phyloP scores from a whole-genome alignment of 2,888 invertebrate genomes.

The Caenorhabditis sp. region DNA sequence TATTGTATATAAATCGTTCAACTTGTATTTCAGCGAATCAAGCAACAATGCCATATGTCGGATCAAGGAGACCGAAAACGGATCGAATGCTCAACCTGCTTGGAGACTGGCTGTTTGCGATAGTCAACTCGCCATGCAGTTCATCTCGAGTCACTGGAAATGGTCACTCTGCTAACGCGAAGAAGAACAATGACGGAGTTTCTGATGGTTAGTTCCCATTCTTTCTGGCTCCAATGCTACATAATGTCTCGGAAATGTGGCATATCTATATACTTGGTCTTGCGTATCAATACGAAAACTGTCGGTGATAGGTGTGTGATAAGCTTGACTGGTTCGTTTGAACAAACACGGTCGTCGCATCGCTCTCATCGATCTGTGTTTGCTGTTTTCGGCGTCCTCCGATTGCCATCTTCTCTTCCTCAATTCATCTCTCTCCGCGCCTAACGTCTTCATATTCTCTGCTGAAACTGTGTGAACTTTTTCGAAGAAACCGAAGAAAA shows the following conservation, averaged over 20 bases:
- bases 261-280: neutral
- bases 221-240: too few relatives aligned
- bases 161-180: conserved; percentile 2
- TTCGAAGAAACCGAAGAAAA: neutral
- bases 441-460: conserved; percentile 6
- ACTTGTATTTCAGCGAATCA: conserved; percentile 65
- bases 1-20: too few relatives aligned
- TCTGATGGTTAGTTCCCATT: conserved; percentile 52
- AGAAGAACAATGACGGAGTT: conserved; percentile 60
- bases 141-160: conserved; percentile 25
- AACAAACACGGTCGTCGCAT: conserved; percentile 39
- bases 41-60: conserved; percentile 43
- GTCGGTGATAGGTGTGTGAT: conserved; percentile 36
- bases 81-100: conserved; percentile 68
- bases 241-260: neutral
- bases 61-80: conserved; percentile 66
- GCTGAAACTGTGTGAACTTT: conserved; percentile 7
- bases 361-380: conserved; percentile 30
- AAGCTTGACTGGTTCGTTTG: conserved; percentile 56
- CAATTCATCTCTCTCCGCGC: neutral
- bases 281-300: conserved; percentile 4
- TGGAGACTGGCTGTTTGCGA: conserved; percentile 70
- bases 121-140: conserved; percentile 52
- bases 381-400: conserved; percentile 3
- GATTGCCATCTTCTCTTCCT: conserved; percentile 18